Percentiles rank a stretch among this genome's conserved stretches.
Evolutionary conservation across 2,888 invertebrate genomes (phyloP).

Genomic region (Leptarthrus brevirostris): DNA sequence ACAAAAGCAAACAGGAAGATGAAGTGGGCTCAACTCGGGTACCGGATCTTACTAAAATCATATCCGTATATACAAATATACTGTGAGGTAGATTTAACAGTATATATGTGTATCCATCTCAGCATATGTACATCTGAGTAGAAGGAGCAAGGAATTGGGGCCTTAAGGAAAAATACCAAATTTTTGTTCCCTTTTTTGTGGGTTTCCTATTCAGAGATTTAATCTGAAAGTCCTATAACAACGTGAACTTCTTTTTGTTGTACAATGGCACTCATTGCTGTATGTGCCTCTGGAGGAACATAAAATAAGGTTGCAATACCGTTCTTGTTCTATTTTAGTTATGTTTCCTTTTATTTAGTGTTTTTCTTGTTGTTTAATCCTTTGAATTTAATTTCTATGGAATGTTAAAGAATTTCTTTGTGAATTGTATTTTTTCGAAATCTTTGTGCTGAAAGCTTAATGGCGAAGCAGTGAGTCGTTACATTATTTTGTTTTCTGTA

Average conservation of each 20-base stretch:
- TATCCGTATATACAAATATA: background rate
- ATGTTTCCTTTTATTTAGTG: slow-evolving; percentile 30
- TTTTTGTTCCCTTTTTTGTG: slow-evolving; percentile 37
- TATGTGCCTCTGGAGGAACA: slow-evolving; percentile 26
- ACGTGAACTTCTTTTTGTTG: slow-evolving; percentile 31
- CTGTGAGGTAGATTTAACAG: background rate
- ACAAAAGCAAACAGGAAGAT: slow-evolving; percentile 38
- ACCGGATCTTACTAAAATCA: slow-evolving; percentile 24
- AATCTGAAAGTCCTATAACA: slow-evolving; percentile 44
- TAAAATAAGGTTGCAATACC: background rate
- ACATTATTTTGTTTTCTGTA: no score
- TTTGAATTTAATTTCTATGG: slow-evolving; percentile 36
- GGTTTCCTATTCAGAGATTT: slow-evolving; percentile 43
- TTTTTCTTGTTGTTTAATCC: slow-evolving; percentile 33
- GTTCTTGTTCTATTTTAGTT: background rate
- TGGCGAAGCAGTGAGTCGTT: no score
- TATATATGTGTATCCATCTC: no score
- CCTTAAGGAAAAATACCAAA: slow-evolving; percentile 7
- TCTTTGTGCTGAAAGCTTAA: no score
- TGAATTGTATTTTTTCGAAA: no score
- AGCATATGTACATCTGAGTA: background rate
- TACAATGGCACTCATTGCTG: slow-evolving; percentile 20
- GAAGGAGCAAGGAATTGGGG: background rate
- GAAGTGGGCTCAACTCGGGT: slow-evolving; percentile 23
- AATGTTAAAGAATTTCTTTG: background rate